Evolutionary conservation across 2,113 vertebrate species (phyloP).

Genomic region (Junco hyemalis): DNA sequence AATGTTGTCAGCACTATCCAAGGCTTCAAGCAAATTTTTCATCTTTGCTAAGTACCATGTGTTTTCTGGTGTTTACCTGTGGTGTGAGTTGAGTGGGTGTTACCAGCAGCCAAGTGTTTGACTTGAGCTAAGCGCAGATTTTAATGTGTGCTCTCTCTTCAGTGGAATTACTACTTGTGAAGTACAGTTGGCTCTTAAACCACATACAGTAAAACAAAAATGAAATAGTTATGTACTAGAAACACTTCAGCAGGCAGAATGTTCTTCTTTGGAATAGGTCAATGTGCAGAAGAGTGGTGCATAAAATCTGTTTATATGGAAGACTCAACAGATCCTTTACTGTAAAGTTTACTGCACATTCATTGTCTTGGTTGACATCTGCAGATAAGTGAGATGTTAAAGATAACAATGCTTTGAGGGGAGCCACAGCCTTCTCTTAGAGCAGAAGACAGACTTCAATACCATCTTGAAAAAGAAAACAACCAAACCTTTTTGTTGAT

Average conservation of each 20-base stretch:
- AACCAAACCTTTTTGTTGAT: background rate
- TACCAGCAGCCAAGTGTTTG: background rate
- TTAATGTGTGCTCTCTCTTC: background rate
- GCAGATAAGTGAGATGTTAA: background rate
- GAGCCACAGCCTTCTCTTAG: background rate
- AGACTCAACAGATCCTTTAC: background rate
- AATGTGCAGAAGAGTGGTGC: background rate
- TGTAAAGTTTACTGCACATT: background rate
- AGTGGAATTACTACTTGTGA: background rate
- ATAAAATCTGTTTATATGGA: background rate
- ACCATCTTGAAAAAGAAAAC: background rate
- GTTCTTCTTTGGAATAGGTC: background rate
- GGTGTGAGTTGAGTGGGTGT: background rate
- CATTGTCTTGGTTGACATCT: background rate
- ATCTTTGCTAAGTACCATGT: background rate
- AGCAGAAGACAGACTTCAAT: background rate
- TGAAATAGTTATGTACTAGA: background rate
- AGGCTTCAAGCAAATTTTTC: background rate
- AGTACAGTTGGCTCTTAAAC: background rate
- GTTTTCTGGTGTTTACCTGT: background rate
- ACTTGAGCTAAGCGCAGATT: background rate
- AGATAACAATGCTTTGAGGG: background rate
- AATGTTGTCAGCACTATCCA: background rate
- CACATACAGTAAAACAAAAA: background rate
- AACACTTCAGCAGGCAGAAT: background rate